Conservation (phyloP, 23 tunicate species). For the Oikopleura vanhoeffeni region DNA sequence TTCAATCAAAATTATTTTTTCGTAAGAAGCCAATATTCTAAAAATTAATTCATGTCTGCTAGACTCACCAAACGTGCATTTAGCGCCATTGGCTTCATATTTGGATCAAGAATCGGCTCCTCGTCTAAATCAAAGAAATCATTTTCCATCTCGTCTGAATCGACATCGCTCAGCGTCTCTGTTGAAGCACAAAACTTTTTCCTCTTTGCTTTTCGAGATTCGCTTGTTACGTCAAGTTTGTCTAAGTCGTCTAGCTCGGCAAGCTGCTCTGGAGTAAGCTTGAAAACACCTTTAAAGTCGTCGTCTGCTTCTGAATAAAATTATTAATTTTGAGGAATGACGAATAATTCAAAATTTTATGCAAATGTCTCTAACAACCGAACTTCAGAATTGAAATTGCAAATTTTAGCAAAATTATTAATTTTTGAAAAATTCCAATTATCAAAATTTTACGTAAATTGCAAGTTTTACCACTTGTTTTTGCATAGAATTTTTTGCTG, state of each 20-base stretch:
- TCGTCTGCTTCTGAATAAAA: neutral
- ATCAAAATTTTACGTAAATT: too few species aligned
- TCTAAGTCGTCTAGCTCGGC: neutral
- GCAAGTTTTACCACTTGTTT: too few species aligned
- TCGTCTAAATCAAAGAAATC: slow-evolving; percentile 12
- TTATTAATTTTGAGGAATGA: too few species aligned
- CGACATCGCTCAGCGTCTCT: neutral
- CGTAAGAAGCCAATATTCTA: too few species aligned
- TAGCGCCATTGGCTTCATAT: neutral
- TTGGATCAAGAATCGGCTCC: neutral
- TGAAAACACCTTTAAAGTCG: neutral
- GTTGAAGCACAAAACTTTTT: neutral
- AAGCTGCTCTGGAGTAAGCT: neutral
- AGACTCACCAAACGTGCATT: neutral
- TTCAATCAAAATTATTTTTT: too few species aligned
- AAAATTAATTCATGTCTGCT: too few species aligned
- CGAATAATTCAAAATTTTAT: too few species aligned
- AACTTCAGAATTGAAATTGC: too few species aligned
- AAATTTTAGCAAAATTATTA: too few species aligned
- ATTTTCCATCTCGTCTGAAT: neutral
- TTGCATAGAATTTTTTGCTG: too few species aligned
- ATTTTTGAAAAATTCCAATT: too few species aligned
- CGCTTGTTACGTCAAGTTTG: neutral
- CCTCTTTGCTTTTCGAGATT: neutral
- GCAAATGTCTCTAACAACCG: too few species aligned